Evolutionary conservation across 2,888 invertebrate species (phyloP), one percentile per base, ranked within the genome.

Genomic region (Agelastica alni): DNA sequence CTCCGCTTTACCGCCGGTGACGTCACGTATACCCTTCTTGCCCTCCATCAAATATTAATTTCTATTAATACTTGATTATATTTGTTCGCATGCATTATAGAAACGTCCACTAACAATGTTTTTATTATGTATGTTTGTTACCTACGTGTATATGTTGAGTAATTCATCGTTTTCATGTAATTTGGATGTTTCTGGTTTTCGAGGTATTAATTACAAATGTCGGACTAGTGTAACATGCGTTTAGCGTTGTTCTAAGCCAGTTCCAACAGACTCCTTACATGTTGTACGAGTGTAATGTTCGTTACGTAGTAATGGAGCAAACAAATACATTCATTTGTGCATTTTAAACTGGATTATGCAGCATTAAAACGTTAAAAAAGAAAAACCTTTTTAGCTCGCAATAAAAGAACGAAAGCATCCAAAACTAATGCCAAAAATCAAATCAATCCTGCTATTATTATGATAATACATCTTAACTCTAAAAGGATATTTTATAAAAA

Each of bases 61-160:
- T 53, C 62, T 66, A 69, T 72, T 70, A 72, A 72, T 70, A 68
- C 61, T 67, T 71, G 66, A 72, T 70, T 69, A 65, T 72, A 72
- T 72, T 72, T 72, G 72, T 71, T 68, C 64, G 58, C 60, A 56
- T 71, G 68, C 69, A 71, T 71, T 66, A 71, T 72, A 66, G 64
- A 71, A 64, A 52, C 59, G 66, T 61, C 67, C 72, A 67, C 70
- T 72, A 72, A 72, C 70, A 70, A 69, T 69, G 69, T 70, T 68
- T 72, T 68, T 67, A 71, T 70, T 70, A 70, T 71, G 69, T 61
- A 71, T 69, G 64, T n/a, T n/a, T n/a, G n/a, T 53, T 64, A 64
- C 51, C 60, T 66, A 65, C 67, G 64, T 67, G 66, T 66, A 61
- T 60, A 51, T 54, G 53, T 62, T 68, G 63, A 67, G 59, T 68